Conservation (phyloP, 2,113 vertebrate genomes). For the Natator depressus region DNA sequence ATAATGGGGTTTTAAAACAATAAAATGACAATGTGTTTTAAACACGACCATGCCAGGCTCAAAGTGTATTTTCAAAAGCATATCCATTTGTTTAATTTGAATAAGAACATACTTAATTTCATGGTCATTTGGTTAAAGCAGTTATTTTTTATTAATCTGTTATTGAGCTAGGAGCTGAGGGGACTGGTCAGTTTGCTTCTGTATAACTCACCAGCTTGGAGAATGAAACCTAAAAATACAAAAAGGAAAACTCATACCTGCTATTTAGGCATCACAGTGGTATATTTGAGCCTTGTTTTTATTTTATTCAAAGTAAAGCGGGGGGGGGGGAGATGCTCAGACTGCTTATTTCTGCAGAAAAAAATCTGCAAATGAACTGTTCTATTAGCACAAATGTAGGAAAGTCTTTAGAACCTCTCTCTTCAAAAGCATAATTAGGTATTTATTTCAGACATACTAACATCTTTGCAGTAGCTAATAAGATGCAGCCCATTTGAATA, state of each 20-base stretch:
- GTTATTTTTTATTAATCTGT: conserved; percentile 79
- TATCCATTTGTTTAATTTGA: conserved; percentile 71
- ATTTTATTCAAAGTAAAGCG: conserved; percentile 75
- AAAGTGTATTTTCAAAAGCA: conserved; percentile 72
- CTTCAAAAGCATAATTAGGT: conserved; percentile 88
- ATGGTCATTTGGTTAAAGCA: conserved; percentile 79
- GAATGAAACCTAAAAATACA: conserved; percentile 35
- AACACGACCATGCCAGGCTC: conserved; percentile 57
- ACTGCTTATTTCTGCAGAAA: conserved; percentile 82
- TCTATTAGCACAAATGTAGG: conserved; percentile 84
- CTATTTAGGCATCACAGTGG: conserved; percentile 53
- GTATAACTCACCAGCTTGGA: conserved; percentile 52
- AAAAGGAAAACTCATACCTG: conserved; percentile 30
- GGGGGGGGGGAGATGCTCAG: conserved; percentile 47
- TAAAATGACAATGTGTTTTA: conserved; percentile 61
- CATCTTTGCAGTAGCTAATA: conserved; percentile 89
- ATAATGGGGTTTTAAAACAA: conserved; percentile 47
- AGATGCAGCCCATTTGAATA: conserved; percentile 90
- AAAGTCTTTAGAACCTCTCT: conserved; percentile 85
- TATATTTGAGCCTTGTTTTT: conserved; percentile 73
- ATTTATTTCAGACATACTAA: conserved; percentile 88
- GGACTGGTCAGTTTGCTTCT: conserved; percentile 66
- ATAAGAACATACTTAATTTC: conserved; percentile 77
- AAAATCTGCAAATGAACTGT: conserved; percentile 84
- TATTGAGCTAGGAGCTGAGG: conserved; percentile 65